Base-by-base conservation (phyloP, 92 coral and sea anemone species). In the Scolanthus callimorphus region DNA sequence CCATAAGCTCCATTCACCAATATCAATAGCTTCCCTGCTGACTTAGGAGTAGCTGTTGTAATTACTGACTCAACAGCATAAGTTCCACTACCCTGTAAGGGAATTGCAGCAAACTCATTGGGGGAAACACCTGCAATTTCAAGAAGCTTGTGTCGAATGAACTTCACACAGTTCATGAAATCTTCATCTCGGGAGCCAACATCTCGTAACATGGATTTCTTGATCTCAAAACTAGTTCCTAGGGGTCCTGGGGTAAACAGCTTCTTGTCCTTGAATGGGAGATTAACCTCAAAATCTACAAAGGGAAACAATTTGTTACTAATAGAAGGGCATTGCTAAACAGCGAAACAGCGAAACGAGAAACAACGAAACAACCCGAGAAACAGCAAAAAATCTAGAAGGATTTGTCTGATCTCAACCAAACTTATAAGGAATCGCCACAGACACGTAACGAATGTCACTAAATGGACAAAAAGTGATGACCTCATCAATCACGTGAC, bases 161-260 rank as follows among this genome's bases (percentile, higher is more conserved):
- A 75, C 39, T 77, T 62, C 20, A 92, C 86, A 51, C 90, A 55
- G 28, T 75, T 60, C 46, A 92, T 83, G 44, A 92, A 88, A 41
- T 85, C 96, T 1, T 62, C 73, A 78, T 92, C 98, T 47, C 98
- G 68, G 8, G 98, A 92, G 51, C 98, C 98, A 84, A 80, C 89
- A 69, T 92, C 98, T 19, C 80, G 67, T 27, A 84, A 91, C 98
- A 92, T 92, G 38, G 85, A 87, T 60, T 73, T 80, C 73, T 86
- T 92, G 24, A 95, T 84, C 8, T 88, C 90, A 51, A 72, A 73
- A 71, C 91, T 85, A 11, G 88, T 85, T 10, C 91, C 88, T 0
- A 92, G 88, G 0, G 98, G 98, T 23, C 98, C 98, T 12, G 98
- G 98, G 29, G 98, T 92, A 45, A 89, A 92, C 21, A 92, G 73